Evolutionary conservation across 1,140 invertebrate species (phyloP).

Genomic region (Bombus superbus): DNA sequence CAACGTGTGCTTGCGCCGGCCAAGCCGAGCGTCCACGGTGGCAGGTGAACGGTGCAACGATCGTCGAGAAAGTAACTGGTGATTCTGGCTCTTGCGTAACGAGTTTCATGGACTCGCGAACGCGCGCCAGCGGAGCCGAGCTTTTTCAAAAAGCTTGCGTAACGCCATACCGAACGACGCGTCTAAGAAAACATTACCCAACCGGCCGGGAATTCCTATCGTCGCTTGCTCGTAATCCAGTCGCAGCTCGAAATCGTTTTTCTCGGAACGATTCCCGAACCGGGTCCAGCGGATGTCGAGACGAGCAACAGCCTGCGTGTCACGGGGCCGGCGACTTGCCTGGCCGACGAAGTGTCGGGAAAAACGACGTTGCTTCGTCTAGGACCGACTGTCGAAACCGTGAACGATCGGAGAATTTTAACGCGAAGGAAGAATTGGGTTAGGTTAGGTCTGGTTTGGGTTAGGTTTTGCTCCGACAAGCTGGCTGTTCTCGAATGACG

Average conservation of each 20-base stretch:
- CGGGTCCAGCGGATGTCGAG: neutral
- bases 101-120: conserved; percentile 21
- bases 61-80: conserved; percentile 55
- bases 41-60: conserved; percentile 39
- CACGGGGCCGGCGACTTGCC: no score
- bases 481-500: no score
- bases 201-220: neutral
- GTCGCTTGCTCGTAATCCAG: neutral
- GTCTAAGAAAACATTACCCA: conserved; percentile 29
- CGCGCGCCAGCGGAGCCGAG: conserved; percentile 2
- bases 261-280: neutral
- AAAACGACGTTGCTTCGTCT: no score
- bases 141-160: conserved; percentile 55
- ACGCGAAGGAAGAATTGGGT: no score
- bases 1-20: conserved; percentile 12
- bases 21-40: neutral
- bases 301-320: no score
- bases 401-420: no score
- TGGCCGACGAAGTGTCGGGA: no score
- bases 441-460: no score
- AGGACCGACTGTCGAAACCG: no score
- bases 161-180: neutral
- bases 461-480: no score
- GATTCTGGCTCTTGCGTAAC: conserved; percentile 50
- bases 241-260: neutral